Base-by-base conservation (phyloP, 1,140 invertebrate genomes). In the Maniola jurtina region DNA sequence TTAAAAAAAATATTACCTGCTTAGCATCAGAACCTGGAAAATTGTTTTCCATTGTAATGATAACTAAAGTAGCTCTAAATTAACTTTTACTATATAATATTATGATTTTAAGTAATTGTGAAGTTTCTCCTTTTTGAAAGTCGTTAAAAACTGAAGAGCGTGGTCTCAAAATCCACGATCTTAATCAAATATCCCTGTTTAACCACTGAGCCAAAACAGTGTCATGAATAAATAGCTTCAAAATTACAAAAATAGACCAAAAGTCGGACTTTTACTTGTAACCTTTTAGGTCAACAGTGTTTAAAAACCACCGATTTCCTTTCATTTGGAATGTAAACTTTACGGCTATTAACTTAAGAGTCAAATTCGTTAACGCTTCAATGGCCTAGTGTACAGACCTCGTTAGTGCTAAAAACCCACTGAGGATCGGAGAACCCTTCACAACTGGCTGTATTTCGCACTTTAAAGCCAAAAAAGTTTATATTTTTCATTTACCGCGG, bases 401-500 rank as follows among this genome's bases (percentile, higher is more conserved):
- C 66, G 66, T 68, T 68, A 68, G 61, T 64, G 52, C 57, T 68
- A 68, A 68, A 68, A 68, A 68, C 61, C 66, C 66, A 64, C 66
- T 64, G 61, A 68, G 61, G 61, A 60, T 60, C 56, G 16, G 61
- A 63, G 60, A 60, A 64, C 66, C 55, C 66, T 68, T 55, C 55
- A 64, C 66, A 68, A 68, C 66, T 68, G 66, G 66, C 61, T 45
- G 55, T 68, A 64, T 68, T 68, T 68, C 61, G 61, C 66, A 68
- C 61, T 64, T 68, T 33, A 45, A 60, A 64, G 60, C 54, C 57
- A 13, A 58, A 64, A 64, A 64, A 50, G 45, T 38, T 55, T 52
- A 62, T 59, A 52, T 64, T 68, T 64, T 50, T 68, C 15, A 61
- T 48, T 61, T 47, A 61, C 16, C 13, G 1, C 11, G 42, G 13